Evolutionary conservation across 1,140 invertebrate genomes (phyloP), one percentile per base, ranked within the genome.

Genomic region (Chlorops oryzae): DNA sequence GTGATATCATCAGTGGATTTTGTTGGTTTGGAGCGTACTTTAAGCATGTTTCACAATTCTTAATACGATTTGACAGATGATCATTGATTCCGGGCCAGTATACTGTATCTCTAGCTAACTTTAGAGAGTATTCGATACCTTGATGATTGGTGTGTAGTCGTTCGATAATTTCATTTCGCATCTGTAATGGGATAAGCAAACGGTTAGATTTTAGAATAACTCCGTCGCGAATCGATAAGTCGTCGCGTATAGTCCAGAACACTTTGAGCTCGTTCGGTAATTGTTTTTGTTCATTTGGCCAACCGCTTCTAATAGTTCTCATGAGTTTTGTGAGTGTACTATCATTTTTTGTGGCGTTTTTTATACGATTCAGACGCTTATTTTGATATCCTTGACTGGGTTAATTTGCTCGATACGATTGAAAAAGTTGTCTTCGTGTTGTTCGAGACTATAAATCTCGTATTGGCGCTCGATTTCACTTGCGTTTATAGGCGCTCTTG

Each of bases 61-160:
- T 3, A 20, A 50, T 18, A 5, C 12, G 28, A 9, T 53, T 15
- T 40, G 25, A 35, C 3, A 50, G 21, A 3, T 53, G 25, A 22
- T 15, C 3, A 7, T 20, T 25, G 20, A 67, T 59, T 4, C 47
- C 47, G 10, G 66, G 64, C 61, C 63, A 68, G 50, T 35, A 35
- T 56, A 65, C 18, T 57, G 43, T 40, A 53, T 61, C 4, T 57
- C 60, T 42, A 61, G 50, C 41, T 69, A 68, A 34, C 47, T 47
- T 25, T 49, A 47, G 41, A 61, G 63, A 32, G 60, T 23, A n/a
- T 56, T 50, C 44, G 52, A 39, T 27, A 63, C 49, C 46, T 7
- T 22, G 35, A 35, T 57, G 52, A n/a, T n/a, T n/a, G n/a, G n/a
- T n/a, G n/a, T n/a, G n/a, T n/a, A n/a, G n/a, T n/a, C n/a, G n/a